Percentiles rank a stretch among this genome's conserved stretches.
Conservation (phyloP, 2,888 invertebrate genomes). For the Heliconius ismenius region DNA sequence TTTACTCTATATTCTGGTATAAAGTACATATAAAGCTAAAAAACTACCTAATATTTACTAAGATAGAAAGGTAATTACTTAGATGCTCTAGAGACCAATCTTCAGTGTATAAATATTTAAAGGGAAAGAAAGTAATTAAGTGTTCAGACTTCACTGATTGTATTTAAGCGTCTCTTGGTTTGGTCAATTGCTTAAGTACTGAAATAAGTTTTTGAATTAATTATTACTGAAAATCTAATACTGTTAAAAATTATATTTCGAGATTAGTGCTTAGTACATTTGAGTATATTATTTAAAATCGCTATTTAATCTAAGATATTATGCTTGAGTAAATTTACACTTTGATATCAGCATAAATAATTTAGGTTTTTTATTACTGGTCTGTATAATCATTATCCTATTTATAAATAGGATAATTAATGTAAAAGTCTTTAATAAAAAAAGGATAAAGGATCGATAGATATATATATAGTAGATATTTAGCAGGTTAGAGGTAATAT, state of each 20-base stretch:
- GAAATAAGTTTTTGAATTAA: neutral
- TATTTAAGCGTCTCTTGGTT: neutral
- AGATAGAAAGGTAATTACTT: neutral
- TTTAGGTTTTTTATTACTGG: no score
- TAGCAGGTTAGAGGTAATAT: no score
- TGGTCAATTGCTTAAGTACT: neutral
- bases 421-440: no score
- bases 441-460: no score
- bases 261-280: neutral
- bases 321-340: neutral
- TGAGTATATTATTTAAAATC: neutral
- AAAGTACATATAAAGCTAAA: no score
- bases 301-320: no score
- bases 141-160: neutral
- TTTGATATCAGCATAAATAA: neutral
- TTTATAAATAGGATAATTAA: no score
- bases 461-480: no score
- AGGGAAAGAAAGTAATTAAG: neutral
- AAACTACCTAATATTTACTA: no score
- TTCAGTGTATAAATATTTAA: neutral
- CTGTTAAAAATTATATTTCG: neutral
- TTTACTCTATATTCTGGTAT: no score
- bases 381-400: no score
- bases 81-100: neutral
- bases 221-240: neutral